These are phyloP conservation scores for Strigops habroptila DNA, from an alignment of 2,113 vertebrate genomes.

Conservation along the genomic window DNA sequence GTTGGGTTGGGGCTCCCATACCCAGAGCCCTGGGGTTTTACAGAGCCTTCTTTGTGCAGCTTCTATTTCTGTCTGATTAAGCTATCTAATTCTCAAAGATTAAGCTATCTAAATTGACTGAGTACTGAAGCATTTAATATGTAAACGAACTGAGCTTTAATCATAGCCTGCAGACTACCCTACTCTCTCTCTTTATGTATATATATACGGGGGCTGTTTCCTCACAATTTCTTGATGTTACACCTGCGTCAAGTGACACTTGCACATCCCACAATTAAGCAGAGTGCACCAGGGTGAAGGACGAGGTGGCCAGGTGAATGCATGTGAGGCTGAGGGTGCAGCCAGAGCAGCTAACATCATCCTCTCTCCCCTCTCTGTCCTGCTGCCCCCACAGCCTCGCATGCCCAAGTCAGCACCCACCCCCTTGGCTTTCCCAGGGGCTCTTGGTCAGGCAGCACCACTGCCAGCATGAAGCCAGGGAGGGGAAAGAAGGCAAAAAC, in stretches of 20 bases:
- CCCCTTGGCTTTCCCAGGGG: neutral
- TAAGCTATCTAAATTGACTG: constrained; percentile 37
- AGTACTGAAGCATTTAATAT: constrained; percentile 18
- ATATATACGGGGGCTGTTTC: neutral
- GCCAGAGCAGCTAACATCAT: neutral
- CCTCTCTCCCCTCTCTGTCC: neutral
- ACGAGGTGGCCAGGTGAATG: neutral
- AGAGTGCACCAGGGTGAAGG: neutral
- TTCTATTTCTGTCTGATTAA: constrained; percentile 50
- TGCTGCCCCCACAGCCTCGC: neutral
- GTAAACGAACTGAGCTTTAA: neutral
- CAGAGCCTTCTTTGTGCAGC: neutral
- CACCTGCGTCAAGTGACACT: neutral
- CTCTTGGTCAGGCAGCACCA: neutral
- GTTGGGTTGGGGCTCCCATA: neutral
- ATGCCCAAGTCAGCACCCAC: accelerated
- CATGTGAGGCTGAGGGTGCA: accelerated
- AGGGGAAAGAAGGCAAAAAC: neutral
- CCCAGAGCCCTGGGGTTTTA: constrained; percentile 8
- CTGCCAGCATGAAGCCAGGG: neutral
- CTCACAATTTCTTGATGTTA: neutral
- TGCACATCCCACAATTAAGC: neutral
- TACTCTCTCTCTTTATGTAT: no score
- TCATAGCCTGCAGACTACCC: neutral
- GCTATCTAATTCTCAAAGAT: constrained; percentile 39